A percentile compares a stretch with the other conserved stretches of the same genome.
These are phyloP conservation scores for Hylomyscus alleni DNA, from an alignment of 2,797 vertebrate species.

Conservation along the genomic window DNA sequence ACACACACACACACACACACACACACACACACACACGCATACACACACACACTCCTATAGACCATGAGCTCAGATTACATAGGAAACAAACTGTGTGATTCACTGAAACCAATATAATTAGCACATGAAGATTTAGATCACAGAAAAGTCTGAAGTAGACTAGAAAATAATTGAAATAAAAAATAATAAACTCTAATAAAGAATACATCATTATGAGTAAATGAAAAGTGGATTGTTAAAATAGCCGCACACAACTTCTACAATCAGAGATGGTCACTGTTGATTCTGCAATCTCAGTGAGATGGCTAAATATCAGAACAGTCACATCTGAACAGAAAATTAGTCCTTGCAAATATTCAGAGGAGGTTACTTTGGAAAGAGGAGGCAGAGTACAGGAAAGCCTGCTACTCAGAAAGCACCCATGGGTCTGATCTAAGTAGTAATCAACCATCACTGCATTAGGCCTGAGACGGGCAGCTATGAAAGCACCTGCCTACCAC, in stretches of 20 bases:
- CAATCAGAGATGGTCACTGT: background rate
- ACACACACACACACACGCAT: background rate
- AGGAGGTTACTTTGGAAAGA: background rate
- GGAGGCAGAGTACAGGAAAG: background rate
- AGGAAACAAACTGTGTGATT: background rate
- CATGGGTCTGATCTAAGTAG: background rate
- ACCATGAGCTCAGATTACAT: background rate
- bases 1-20: too few species aligned
- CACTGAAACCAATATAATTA: background rate
- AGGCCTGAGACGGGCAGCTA: background rate
- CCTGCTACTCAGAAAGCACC: background rate
- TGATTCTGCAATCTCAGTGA: background rate
- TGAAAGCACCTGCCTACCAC: background rate
- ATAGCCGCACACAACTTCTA: background rate
- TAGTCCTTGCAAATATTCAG: background rate
- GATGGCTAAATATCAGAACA: background rate
- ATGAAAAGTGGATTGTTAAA: constrained; percentile 11
- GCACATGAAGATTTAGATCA: constrained; percentile 6
- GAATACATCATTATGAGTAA: background rate
- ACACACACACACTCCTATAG: background rate
- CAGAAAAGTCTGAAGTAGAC: background rate
- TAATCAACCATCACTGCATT: background rate
- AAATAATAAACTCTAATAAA: constrained; percentile 25
- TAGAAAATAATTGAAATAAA: background rate
- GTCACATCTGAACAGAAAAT: constrained; percentile 1